Base-by-base conservation (phyloP, 1,140 invertebrate genomes). In the Papilio machaon region DNA sequence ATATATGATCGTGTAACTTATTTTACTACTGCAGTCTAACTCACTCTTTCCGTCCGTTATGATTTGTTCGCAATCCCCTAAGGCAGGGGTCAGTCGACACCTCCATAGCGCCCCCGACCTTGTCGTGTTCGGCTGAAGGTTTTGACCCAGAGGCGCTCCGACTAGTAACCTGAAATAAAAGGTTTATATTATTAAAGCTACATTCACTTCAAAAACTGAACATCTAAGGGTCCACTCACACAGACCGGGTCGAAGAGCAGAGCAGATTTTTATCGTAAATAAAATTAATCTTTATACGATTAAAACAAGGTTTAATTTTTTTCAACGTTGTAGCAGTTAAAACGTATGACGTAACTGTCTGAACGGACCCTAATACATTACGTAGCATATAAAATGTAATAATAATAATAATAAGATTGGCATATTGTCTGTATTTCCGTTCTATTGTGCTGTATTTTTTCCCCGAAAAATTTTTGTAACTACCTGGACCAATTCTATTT, bases 31-130 rank as follows among this genome's bases (percentile, higher is more conserved):
- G 74, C 17, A 19, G 74, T 67, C 43, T n/a, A 81, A 96, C 97
- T 97, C 96, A 98, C 98, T 96, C 94, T 96, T 96, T 67, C 98
- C 98, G 94, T 99, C 98, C 6, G 98, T 98, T 81, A 97, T 96
- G 79, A 99, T 96, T 95, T 99, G 98, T 64, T 92, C 93, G 91
- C 98, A 99, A 92, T 98, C 98, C 49, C 95, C 85, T 43, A 92
- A 88, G 1, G 91, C 86, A 7, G 96, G 96, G 8, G 96, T 96
- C 13, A 99, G 92, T 1, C 97, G 97, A 94, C 98, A 99, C 93
- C 96, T 97, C 95, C 97, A 99, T 11, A 99, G 94, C 0, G 98
- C 98, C 38, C 99, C 99, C 0, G 98, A 98, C 83, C 95, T 95
- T 80, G 96, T 97, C 11, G 98, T 99, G 47, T 96, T 95, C 4